A percentile compares a stretch with the other conserved stretches of the same genome.
Conservation (phyloP, 2,113 vertebrate species). For the Hyperopisus bebe region DNA sequence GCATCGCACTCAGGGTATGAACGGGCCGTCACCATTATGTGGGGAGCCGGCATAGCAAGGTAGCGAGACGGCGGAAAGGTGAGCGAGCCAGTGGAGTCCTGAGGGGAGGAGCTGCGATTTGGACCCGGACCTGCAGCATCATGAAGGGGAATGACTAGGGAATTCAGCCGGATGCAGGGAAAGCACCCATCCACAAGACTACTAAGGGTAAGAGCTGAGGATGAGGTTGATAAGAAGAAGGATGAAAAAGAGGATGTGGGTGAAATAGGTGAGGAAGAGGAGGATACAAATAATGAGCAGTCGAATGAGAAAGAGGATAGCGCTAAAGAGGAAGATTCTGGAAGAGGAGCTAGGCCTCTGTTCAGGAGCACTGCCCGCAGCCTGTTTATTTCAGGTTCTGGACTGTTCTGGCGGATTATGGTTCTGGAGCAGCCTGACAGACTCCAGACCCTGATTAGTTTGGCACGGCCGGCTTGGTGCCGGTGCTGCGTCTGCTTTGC, state of each 20-base stretch:
- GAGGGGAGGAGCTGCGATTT: not conserved
- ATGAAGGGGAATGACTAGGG: not conserved
- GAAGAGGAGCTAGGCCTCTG: not conserved
- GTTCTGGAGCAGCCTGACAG: not conserved
- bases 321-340: not conserved
- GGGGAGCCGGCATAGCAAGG: not conserved
- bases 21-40: not conserved
- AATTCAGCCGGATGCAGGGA: not conserved
- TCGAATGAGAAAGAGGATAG: not conserved
- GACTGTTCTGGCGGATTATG: not conserved
- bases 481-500: not conserved
- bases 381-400: not conserved
- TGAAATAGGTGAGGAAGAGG: not conserved
- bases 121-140: not conserved
- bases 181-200: not conserved
- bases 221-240: no score
- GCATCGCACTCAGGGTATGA: not conserved
- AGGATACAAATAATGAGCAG: no score
- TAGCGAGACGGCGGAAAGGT: not conserved
- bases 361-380: not conserved
- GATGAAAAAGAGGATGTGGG: not conserved
- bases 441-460: conserved; percentile 1
- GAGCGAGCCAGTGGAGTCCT: not conserved
- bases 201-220: not conserved
- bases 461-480: not conserved